Evolutionary conservation across 2,797 vertebrate genomes (phyloP).

Genomic region (Hemibagrus guttatus): DNA sequence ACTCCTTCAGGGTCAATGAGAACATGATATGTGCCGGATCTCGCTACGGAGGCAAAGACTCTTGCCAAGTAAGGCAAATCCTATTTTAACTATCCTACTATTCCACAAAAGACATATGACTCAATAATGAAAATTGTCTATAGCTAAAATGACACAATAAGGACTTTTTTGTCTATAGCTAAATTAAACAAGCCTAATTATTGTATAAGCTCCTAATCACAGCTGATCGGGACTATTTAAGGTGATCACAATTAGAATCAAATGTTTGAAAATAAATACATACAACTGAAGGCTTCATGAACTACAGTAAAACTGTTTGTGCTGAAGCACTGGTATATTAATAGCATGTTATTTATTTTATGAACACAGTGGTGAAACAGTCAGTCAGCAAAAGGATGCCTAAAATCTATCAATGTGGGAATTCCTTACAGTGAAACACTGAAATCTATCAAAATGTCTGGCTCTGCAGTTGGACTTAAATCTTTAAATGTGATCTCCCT

Average conservation of each 20-base stretch:
- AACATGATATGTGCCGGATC: conserved; percentile 80
- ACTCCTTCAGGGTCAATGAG: conserved; percentile 65
- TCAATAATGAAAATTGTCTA: not conserved
- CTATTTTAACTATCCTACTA: not conserved
- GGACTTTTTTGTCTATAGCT: not conserved
- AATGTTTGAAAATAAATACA: not conserved
- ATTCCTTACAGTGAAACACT: not conserved
- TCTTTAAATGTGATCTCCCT: not conserved
- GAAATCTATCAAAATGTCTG: not conserved
- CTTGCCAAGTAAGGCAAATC: conserved; percentile 72
- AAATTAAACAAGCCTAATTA: not conserved
- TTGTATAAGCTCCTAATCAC: not conserved
- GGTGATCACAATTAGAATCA: not conserved
- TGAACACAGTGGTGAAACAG: not conserved
- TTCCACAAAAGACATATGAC: not conserved
- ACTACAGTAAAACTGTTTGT: not conserved
- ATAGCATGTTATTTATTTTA: not conserved
- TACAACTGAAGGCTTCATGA: not conserved
- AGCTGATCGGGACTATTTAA: not conserved
- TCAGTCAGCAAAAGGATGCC: not conserved
- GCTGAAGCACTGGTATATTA: not conserved
- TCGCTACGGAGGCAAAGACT: conserved; percentile 72
- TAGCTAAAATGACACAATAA: not conserved
- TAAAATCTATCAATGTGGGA: not conserved
- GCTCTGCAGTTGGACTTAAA: not conserved